Conservation (phyloP, 2,888 invertebrate species). For the Leucoma salicis region DNA sequence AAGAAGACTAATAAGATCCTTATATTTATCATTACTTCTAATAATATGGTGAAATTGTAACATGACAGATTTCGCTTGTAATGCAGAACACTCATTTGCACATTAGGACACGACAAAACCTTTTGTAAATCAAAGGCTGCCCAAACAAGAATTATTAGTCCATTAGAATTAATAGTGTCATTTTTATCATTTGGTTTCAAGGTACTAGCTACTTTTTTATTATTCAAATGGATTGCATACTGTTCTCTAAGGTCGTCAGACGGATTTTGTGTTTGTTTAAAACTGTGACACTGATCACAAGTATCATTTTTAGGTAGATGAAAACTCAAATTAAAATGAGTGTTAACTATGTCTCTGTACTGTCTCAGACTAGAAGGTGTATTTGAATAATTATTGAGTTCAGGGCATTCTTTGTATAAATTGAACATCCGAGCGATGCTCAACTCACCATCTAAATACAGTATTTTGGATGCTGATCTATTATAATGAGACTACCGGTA, state of each 20-base stretch:
- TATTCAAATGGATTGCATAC: background rate
- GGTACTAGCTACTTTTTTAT: background rate
- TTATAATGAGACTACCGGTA: too few species aligned
- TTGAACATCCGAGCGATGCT: too few species aligned
- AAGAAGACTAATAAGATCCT: too few species aligned
- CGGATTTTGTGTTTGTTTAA: background rate
- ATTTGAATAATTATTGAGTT: too few species aligned
- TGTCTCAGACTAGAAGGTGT: too few species aligned
- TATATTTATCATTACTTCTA: too few species aligned
- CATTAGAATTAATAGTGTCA: background rate
- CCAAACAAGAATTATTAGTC: background rate
- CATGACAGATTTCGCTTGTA: constrained; percentile 3
- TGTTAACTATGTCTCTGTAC: too few species aligned
- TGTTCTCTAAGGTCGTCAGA: background rate
- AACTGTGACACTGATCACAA: background rate
- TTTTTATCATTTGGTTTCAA: background rate
- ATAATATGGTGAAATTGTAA: constrained; percentile 3
- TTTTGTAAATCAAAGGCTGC: constrained; percentile 5
- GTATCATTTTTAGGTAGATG: background rate
- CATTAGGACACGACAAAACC: background rate
- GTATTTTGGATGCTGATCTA: too few species aligned
- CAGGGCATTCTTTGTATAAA: too few species aligned
- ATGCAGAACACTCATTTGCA: background rate
- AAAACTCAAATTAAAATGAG: background rate
- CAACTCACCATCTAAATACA: too few species aligned